phyloP scores from a whole-genome alignment of 2,113 vertebrate species.

The Edolisoma coerulescens region DNA sequence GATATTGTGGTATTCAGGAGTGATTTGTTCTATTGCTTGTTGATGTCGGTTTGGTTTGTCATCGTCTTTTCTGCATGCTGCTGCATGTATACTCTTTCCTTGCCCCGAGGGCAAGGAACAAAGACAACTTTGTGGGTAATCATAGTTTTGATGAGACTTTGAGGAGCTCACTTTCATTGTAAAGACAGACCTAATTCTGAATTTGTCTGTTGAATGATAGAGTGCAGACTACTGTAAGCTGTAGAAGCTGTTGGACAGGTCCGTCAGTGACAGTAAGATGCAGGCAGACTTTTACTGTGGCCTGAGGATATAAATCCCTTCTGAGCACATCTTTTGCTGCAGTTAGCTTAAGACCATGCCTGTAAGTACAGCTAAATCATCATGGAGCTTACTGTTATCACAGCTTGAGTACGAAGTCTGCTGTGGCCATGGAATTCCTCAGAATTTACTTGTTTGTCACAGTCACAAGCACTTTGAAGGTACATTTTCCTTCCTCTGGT shows the following conservation, averaged over 20 bases:
- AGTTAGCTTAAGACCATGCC: neutral
- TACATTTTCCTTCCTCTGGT: neutral
- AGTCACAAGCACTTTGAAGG: neutral
- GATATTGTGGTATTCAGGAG: neutral
- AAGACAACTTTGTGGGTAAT: neutral
- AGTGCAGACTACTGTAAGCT: neutral
- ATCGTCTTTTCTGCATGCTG: neutral
- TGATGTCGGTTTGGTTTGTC: neutral
- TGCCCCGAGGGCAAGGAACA: neutral
- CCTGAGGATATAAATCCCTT: slow-evolving; percentile 17
- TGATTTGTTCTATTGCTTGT: neutral
- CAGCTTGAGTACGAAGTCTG: neutral
- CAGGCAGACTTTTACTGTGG: neutral
- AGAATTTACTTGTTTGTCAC: neutral
- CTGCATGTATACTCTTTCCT: neutral
- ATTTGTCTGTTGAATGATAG: neutral
- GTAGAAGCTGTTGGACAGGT: slow-evolving; percentile 20
- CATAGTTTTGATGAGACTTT: neutral
- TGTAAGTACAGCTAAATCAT: neutral
- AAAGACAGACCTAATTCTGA: neutral
- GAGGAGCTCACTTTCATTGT: neutral
- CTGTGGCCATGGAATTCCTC: neutral
- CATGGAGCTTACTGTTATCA: neutral
- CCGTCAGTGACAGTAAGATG: neutral
- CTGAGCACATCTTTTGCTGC: neutral